Base-by-base conservation (phyloP, 1,140 invertebrate genomes). In the Pseudoatta argentina region DNA sequence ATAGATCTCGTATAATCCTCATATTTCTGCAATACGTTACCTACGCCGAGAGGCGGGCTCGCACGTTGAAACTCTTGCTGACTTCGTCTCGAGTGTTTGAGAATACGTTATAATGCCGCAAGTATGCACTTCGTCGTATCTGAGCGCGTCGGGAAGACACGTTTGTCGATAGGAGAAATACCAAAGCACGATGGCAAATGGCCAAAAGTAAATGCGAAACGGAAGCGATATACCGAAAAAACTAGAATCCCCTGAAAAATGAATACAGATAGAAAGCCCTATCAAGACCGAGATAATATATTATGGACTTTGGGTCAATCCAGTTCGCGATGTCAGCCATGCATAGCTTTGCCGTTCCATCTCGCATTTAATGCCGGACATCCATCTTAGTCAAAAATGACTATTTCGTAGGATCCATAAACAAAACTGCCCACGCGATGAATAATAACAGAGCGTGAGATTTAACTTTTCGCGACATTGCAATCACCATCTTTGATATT, bases 1-100 rank as follows among this genome's bases (percentile, higher is more conserved):
- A 83, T 83, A 83, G 79, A 83, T 83, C 79, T 83, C 69, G 69
- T 72, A 83, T 83, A 75, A 83, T 83, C 79, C 79, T 83, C 79
- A 83, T 83, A 83, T 83, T 83, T 83, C 79, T 73, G 55, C 79
- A 34, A 83, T 83, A 75, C 79, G 67, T 82, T 83, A 83, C 27
- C 64, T 69, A 24, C 53, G 10, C 39, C 79, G 67, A 73, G 67
- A 73, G 24, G 67, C 55, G 44, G 67, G 24, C 48, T 73, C 79
- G 24, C 67, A 34, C 67, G 39, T n/a, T 83, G 21, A 83, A 83
- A 73, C 69, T 73, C 34, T 24, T 39, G 79, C 63, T 53, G 77
- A 82, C 79, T 82, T 59, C 55, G 79, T 82, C 79, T 34, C 79
- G 79, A 73, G 67, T 82, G 79, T 82, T 82, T 82, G 79, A 72